Evolutionary conservation across 2,113 vertebrate genomes (phyloP), one percentile per base, ranked within the genome.

Genomic region (Nerophis lumbriciformis): DNA sequence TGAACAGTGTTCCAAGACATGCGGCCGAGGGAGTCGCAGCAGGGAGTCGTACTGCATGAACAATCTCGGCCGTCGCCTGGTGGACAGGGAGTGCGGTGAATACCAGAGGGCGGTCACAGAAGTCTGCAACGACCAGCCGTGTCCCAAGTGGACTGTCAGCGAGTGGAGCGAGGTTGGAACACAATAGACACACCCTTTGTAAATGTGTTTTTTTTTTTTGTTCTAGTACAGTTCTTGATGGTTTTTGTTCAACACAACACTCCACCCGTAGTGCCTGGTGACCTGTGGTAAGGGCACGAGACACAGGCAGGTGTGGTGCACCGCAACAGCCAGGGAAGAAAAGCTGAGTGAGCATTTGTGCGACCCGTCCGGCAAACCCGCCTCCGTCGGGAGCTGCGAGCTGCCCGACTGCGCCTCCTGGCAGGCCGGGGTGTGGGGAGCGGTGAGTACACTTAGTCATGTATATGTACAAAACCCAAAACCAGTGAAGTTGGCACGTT

Each of bases 151-250:
- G 96, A 90, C 76, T 0, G 65, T 88, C 75, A 92, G 92, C 77
- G 93, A 95, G 64, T 99, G 96, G 96, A 96, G 93, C 0, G 93
- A 97, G 93, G 95, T 98, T 90, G 85, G 78, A 53, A 21, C 28
- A 16, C 63, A 45, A 45, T 38, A 56, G 16, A 10, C 51, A 51
- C 53, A 53, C 6, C 48, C 16, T 45, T 45, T 45, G 42, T 45
- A 12, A 11, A 45, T 45, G 42, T 45, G 1, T 9, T 11, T 11
- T 45, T 9, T 11, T 11, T 45, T 45, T 45, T 45, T 2, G 3
- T 28, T 28, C 28, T 28, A 28, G 10, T 42, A n/a, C 13, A 50
- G 8, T n/a, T 14, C 48, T 50, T n/a, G 48, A n/a, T 50, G 13
- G 6, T n/a, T 1, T 53, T 8, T 21, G 21, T 19, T 53, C 6